Base-by-base conservation (phyloP, 2,888 invertebrate species). In the Callyntrura guangdongensis region DNA sequence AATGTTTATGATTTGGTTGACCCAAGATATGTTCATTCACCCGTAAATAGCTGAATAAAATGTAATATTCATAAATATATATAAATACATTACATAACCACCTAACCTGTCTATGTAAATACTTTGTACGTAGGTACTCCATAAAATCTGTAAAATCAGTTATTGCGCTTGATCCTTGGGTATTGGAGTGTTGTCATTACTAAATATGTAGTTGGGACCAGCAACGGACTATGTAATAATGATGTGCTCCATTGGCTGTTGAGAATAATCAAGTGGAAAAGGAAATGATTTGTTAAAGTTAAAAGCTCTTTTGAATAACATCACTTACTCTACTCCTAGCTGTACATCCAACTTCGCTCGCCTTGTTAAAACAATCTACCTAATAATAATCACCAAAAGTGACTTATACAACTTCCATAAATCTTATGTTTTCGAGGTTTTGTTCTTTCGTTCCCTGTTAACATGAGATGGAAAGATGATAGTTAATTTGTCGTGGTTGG, bases 271-370 rank as follows among this genome's bases (percentile, higher is more conserved):
- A 84, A 89, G 56, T 74, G 59, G 74, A 47, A 89, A 45, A 89
- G 89, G 89, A 89, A 89, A 89, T 84, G 89, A 84, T 89, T 89
- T 84, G 89, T 89, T 89, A 89, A 84, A 83, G 12, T 36, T 67
- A 36, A 36, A 36, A 36, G 36, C 2, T 36, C 36, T 36, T n/a
- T n/a, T 36, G 36, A 36, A 36, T 11, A 53, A 56, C 77, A 86
- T 17, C 20, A 47, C n/a, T 53, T 27, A 64, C 17, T 79, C 27
- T 36, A 59, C 74, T 59, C 0, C 36, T 67, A 2, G 2, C 61
- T 61, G 8, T 20, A 0, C 20, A 56, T 17, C 17, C n/a, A 59
- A 4, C 61, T 17, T n/a, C n/a, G 61, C 67, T 67, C 67, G 67
- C 27, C 67, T 47, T 45, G 36, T 72, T 72, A 17, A 72, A 72